Percentiles rank a stretch among this genome's conserved stretches.
These are phyloP conservation scores for Chamaetylas fuelleborni DNA, from an alignment of 2,113 vertebrate species.

Conservation along the genomic window DNA sequence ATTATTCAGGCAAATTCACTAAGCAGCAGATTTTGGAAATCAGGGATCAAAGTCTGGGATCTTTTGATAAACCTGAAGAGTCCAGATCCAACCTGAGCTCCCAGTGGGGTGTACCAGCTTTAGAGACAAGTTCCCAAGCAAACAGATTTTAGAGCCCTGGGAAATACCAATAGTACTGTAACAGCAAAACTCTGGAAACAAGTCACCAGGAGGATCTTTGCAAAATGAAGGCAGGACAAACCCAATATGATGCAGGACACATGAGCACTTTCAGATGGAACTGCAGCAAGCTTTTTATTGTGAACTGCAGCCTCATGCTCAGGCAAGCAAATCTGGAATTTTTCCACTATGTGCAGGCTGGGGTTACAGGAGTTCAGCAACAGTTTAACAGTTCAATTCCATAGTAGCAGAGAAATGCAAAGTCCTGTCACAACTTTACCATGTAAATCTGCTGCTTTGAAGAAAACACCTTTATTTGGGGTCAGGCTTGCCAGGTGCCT, in stretches of 20 bases:
- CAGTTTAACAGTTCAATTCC: background rate
- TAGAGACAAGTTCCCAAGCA: background rate
- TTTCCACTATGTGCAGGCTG: background rate
- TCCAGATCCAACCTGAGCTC: background rate
- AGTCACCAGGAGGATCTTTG: background rate
- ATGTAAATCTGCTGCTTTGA: background rate
- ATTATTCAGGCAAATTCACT: background rate
- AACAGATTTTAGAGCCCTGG: background rate
- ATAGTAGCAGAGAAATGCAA: background rate
- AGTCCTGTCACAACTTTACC: background rate
- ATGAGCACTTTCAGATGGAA: background rate
- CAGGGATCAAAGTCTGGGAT: background rate
- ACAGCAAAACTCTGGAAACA: background rate
- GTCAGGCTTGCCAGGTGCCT: background rate
- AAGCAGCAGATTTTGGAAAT: background rate
- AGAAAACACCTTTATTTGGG: background rate
- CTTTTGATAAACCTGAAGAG: background rate
- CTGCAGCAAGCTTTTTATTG: background rate
- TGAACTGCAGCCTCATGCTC: background rate
- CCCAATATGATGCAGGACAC: background rate
- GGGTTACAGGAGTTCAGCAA: constrained; percentile 27
- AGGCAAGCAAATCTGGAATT: background rate
- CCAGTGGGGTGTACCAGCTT: background rate
- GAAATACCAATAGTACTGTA: background rate
- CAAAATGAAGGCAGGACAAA: background rate